phyloP scores from a whole-genome alignment of 2,888 invertebrate genomes.

The Drosophila recens region DNA sequence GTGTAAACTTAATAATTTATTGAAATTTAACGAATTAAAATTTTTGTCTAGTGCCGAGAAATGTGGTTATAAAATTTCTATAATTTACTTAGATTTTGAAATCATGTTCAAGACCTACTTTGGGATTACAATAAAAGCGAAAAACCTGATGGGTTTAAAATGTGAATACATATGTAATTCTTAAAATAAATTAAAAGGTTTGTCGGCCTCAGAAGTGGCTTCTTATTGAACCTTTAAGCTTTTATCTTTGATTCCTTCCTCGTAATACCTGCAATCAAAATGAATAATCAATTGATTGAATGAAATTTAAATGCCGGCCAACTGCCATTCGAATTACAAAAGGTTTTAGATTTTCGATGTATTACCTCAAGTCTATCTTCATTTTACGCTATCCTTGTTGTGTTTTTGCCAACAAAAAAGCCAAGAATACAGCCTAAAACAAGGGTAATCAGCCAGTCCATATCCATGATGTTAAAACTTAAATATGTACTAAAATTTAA shows the following conservation, averaged over 20 bases:
- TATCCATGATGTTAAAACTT: slow-evolving; percentile 25
- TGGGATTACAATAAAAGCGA: neutral
- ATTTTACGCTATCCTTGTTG: neutral
- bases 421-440: slow-evolving; percentile 50
- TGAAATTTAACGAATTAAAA: neutral
- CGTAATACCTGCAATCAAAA: neutral
- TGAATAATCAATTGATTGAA: neutral
- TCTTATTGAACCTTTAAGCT: no score
- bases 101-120: neutral
- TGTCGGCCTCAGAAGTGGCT: accelerated
- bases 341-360: neutral
- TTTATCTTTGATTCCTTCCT: neutral
- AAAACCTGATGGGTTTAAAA: neutral
- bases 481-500: neutral
- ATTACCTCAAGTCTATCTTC: neutral
- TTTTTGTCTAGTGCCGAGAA: neutral
- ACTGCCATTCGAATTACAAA: slow-evolving; percentile 10
- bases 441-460: slow-evolving; percentile 47
- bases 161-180: neutral
- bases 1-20: neutral
- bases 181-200: neutral
- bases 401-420: slow-evolving; percentile 31
- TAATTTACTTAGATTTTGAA: neutral
- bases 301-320: slow-evolving; percentile 17
- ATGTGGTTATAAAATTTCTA: neutral